Evolutionary conservation across 1,140 invertebrate genomes (phyloP).

Genomic region (Ostrea edulis): DNA sequence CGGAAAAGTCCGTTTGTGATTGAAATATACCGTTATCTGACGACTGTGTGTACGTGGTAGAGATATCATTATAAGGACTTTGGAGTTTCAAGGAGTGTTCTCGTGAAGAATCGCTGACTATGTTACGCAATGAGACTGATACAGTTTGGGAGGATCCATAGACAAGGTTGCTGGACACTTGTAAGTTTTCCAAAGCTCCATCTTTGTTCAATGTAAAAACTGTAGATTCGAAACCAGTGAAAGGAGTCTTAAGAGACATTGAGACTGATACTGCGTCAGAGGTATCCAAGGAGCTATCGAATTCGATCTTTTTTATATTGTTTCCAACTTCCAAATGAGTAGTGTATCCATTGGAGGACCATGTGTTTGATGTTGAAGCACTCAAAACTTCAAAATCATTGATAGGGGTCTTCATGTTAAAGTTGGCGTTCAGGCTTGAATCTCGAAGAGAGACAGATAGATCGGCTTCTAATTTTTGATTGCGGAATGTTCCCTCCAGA

Average conservation of each 20-base stretch:
- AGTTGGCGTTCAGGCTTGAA: not conserved
- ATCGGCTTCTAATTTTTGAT: not conserved
- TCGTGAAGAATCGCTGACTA: not conserved
- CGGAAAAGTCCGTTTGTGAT: not conserved
- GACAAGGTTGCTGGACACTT: not conserved
- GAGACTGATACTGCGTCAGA: not conserved
- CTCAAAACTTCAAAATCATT: slow-evolving; percentile 2
- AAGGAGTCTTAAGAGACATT: slow-evolving; percentile 34
- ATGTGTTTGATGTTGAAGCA: not conserved
- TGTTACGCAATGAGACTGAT: not conserved
- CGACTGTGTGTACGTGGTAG: not conserved
- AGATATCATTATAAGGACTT: slow-evolving; percentile 33
- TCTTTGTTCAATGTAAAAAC: not conserved
- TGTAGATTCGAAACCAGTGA: slow-evolving; percentile 44
- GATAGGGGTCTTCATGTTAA: slow-evolving; percentile 34
- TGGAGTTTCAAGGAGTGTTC: slow-evolving; percentile 25
- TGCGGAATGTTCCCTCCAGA: slow-evolving; percentile 5
- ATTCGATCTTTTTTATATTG: not conserved
- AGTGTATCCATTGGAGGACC: not conserved
- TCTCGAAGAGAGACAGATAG: slow-evolving; percentile 6
- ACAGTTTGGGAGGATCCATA: not conserved
- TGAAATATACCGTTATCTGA: not conserved
- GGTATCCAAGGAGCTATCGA: slow-evolving; percentile 30
- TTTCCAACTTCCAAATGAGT: not conserved
- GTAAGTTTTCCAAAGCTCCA: slow-evolving; percentile 6